Conservation (phyloP, 2,797 vertebrate genomes). For the Anas georgica region DNA sequence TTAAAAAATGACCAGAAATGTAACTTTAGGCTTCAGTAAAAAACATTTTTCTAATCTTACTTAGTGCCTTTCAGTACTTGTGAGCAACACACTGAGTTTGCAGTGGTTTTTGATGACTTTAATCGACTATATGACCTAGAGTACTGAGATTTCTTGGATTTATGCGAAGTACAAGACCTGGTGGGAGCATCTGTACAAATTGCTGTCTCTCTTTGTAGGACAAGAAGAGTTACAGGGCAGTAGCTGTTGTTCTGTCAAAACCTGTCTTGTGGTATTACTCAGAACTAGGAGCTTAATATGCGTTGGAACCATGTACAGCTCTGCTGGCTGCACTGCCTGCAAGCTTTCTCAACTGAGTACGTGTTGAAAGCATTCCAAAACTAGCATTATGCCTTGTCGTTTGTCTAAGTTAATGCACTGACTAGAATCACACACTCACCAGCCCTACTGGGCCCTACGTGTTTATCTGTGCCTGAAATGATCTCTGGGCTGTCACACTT, state of each 20-base stretch:
- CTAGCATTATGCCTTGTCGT: not conserved
- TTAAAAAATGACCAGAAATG: not conserved
- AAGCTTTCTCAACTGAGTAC: slow-evolving; percentile 23
- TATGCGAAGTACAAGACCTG: not conserved
- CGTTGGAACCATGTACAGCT: not conserved
- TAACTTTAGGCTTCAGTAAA: not conserved
- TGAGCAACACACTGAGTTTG: not conserved
- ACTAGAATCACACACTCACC: not conserved
- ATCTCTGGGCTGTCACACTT: not conserved
- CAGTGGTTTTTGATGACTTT: not conserved
- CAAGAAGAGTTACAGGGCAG: not conserved
- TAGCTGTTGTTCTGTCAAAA: slow-evolving; percentile 31
- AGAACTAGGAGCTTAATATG: slow-evolving; percentile 2
- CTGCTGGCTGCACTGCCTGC: slow-evolving; percentile 8
- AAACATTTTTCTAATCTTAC: not conserved
- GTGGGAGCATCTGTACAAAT: not conserved
- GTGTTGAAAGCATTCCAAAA: slow-evolving; percentile 50
- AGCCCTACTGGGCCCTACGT: not conserved
- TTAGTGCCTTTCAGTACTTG: not conserved
- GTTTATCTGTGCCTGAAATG: not conserved
- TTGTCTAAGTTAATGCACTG: not conserved
- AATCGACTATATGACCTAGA: not conserved
- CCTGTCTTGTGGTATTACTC: not conserved
- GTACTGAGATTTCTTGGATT: not conserved
- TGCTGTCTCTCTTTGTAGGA: not conserved